Evolutionary conservation across 2,888 invertebrate genomes (phyloP).

Genomic region (Melinaea marsaeus): DNA sequence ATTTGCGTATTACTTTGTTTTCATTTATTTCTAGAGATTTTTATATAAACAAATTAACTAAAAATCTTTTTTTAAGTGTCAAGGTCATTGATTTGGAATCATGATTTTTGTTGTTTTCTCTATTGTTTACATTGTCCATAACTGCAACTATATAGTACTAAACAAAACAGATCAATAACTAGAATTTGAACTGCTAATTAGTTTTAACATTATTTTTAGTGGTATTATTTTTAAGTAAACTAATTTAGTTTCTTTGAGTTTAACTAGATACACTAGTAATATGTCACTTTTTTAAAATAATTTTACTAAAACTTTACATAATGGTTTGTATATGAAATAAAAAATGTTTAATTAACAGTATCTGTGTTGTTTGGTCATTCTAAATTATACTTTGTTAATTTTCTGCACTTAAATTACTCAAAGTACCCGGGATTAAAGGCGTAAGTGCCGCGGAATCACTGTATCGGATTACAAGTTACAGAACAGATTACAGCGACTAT

Average conservation of each 20-base stretch:
- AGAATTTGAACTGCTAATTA: background rate
- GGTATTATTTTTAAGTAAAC: background rate
- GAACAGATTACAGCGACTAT: background rate
- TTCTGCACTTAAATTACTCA: background rate
- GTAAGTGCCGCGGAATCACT: background rate
- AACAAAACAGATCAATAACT: too few relatives aligned
- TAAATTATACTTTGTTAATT: background rate
- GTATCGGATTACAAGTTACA: conserved; percentile 1
- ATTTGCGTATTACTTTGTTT: too few relatives aligned
- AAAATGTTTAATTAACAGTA: conserved; percentile 1
- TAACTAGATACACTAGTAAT: background rate
- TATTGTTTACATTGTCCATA: too few relatives aligned
- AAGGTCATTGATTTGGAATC: too few relatives aligned
- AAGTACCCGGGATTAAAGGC: background rate
- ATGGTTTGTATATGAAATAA: conserved; percentile 1
- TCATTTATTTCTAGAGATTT: too few relatives aligned
- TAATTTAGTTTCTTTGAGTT: background rate
- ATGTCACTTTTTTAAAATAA: background rate
- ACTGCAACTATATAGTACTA: too few relatives aligned
- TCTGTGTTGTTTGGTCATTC: too few relatives aligned
- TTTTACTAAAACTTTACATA: conserved; percentile 10
- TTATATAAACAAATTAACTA: too few relatives aligned
- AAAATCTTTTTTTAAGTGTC: too few relatives aligned
- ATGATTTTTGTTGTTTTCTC: too few relatives aligned
- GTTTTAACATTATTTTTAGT: background rate